Base-by-base conservation (phyloP, 1,140 invertebrate species). In the Philopotamus ludificatus region DNA sequence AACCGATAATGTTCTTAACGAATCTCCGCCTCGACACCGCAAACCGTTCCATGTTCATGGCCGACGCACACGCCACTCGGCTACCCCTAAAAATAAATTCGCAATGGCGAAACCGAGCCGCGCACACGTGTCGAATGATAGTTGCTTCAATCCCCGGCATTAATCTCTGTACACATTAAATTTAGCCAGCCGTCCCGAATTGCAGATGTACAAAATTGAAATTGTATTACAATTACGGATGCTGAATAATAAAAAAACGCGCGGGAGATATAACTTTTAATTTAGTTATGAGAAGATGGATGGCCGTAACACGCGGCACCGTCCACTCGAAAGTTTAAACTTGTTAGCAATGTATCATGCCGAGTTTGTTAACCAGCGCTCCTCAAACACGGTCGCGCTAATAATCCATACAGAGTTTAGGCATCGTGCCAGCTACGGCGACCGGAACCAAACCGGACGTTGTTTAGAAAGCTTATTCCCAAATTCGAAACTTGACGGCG, bases 321-420 rank as follows among this genome's bases (percentile, higher is more conserved):
- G 54, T 57, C 54, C 54, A 39, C 34, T 39, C 28, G 15, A 57
- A 57, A 57, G 34, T 57, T 57, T 57, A 34, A 57, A 18, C 54
- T 57, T 57, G 54, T 57, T 57, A 57, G 54, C 54, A 12, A 55
- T 20, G 53, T 55, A 39, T 55, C 53, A 55, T 55, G 22, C 28
- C 9, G 49, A 26, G 50, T 22, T 16, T 49, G 15, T 53, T 26
- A 18, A 2, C 22, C 50, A 25, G 28, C 3, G 22, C 23, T 53
- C 28, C 22, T 53, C 50, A 53, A 53, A 53, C 12, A 10, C 28
- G 12, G 4, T 12, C 28, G 28, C 12, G 28, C 12, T 12, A 12
- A 34, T 34, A 34, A 34, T 34, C 28, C 12, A 34, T 12, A 7
- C 12, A 7, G 28, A 34, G 4, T 34, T 34, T 34, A 34, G 28